Evolutionary conservation across 2,113 vertebrate genomes (phyloP).

Genomic region (Ardeotis arabs): DNA sequence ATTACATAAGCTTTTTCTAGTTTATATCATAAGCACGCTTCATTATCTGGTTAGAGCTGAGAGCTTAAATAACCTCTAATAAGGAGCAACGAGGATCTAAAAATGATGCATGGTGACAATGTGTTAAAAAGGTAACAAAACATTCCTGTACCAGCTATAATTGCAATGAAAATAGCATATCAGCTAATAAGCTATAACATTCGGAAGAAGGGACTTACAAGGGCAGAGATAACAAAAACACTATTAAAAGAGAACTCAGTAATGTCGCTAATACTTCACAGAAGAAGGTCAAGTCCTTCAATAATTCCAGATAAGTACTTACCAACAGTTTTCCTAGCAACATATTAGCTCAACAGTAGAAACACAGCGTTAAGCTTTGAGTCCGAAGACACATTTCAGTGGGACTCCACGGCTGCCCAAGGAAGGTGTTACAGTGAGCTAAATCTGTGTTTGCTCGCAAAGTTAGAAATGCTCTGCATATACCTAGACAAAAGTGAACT

Average conservation of each 20-base stretch:
- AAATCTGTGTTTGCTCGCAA: background rate
- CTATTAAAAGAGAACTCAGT: background rate
- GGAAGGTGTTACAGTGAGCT: background rate
- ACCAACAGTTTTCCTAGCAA: background rate
- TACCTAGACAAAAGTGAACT: background rate
- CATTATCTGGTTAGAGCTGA: background rate
- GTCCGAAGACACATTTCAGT: background rate
- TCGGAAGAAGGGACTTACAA: slow-evolving; percentile 14
- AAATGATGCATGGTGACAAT: slow-evolving; percentile 8
- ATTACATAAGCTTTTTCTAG: background rate
- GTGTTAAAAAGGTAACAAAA: slow-evolving; percentile 18
- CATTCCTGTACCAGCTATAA: background rate
- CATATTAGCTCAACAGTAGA: background rate
- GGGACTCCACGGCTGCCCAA: background rate
- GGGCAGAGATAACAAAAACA: slow-evolving; percentile 43
- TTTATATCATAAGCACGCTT: background rate
- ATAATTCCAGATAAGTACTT: background rate
- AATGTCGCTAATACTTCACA: background rate
- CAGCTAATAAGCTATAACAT: slow-evolving; percentile 34
- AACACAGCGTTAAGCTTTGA: background rate
- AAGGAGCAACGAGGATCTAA: slow-evolving; percentile 33
- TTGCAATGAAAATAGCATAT: slow-evolving; percentile 7
- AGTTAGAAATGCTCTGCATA: background rate
- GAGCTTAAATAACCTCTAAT: slow-evolving; percentile 12
- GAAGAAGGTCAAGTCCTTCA: slow-evolving; percentile 31